Base-by-base conservation (phyloP, 1,140 invertebrate genomes). In the Lepidurus apus region DNA sequence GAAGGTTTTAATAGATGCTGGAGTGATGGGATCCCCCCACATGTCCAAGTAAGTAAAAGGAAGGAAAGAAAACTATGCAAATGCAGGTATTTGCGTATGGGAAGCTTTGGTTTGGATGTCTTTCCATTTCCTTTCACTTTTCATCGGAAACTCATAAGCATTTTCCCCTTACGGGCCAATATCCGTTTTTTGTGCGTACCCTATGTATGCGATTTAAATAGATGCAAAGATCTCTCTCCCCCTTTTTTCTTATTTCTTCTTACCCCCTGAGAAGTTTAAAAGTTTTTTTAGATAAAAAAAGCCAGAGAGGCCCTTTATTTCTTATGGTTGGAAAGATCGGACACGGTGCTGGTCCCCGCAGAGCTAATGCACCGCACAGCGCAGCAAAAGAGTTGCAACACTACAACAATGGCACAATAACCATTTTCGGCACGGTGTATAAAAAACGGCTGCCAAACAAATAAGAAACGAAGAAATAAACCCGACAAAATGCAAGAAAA, bases 111-210 rank as follows among this genome's bases (percentile, higher is more conserved):
- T 34, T 34, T 34, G 34, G 53, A 65, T 65, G 53, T 21, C n/a
- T 65, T 65, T 65, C 53, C 53, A 65, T 65, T 65, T 65, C 53
- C 53, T 65, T 65, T 65, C 53, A 65, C 53, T 65, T 65, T 65
- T 65, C 53, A 65, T 65, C 53, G 53, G 53, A 65, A 65, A 65
- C 53, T 65, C 53, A 65, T 65, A 65, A 65, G 53, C 17, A n/a
- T 65, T 65, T 65, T 65, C 13, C 53, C 9, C 53, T 65, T 65
- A 65, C n/a, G 53, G 53, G 21, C 4, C 53, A 65, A 65, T 65
- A 21, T 65, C 53, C 53, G 53, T 13, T 21, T 65, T 65, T 13
- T 21, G 21, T 65, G 53, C 21, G 4, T 13, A 21, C 4, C 5
- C 53, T 65, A 21, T 9, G 17, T 65, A 65, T n/a, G 21, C 21